Percentiles rank a stretch among this genome's conserved stretches.
phyloP scores from a whole-genome alignment of 2,888 invertebrate species.

The Melinaea menophilus region DNA sequence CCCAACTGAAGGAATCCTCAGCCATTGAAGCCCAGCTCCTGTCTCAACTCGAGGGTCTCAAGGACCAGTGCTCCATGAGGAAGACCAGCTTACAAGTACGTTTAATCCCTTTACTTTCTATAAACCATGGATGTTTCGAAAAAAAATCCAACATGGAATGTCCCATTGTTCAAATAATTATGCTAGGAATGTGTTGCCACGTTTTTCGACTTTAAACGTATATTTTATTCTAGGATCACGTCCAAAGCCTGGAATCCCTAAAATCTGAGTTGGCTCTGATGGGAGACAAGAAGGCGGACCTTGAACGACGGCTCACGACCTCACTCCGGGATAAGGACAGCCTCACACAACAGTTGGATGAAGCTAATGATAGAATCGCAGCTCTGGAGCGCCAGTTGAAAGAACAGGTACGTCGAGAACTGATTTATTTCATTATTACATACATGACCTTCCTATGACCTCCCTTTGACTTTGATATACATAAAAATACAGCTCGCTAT shows the following conservation, averaged over 20 bases:
- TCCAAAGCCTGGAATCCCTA: slow-evolving; percentile 91
- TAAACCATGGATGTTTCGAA: background rate
- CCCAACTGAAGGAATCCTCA: slow-evolving; percentile 90
- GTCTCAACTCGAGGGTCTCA: slow-evolving; percentile 87
- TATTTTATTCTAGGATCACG: slow-evolving; percentile 82
- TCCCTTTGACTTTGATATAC: no score
- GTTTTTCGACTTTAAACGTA: background rate
- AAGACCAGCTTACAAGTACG: slow-evolving; percentile 83
- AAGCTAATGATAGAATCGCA: slow-evolving; percentile 92
- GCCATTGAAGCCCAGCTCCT: slow-evolving; percentile 88
- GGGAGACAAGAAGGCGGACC: slow-evolving; percentile 88
- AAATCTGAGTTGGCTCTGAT: slow-evolving; percentile 92
- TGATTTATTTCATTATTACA: no score
- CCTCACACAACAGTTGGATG: slow-evolving; percentile 88
- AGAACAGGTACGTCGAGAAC: slow-evolving; percentile 81
- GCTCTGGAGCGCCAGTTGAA: slow-evolving; percentile 89
- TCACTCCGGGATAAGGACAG: slow-evolving; percentile 89
- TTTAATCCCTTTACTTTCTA: background rate
- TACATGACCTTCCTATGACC: no score
- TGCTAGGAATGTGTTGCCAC: no score
- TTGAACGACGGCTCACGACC: slow-evolving; percentile 88
- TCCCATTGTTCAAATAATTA: no score
- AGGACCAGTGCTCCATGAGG: slow-evolving; percentile 90
- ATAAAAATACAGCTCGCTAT: no score
- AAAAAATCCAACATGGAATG: background rate